Conservation (phyloP, 2,797 vertebrate genomes). For the Astyanax mexicanus region DNA sequence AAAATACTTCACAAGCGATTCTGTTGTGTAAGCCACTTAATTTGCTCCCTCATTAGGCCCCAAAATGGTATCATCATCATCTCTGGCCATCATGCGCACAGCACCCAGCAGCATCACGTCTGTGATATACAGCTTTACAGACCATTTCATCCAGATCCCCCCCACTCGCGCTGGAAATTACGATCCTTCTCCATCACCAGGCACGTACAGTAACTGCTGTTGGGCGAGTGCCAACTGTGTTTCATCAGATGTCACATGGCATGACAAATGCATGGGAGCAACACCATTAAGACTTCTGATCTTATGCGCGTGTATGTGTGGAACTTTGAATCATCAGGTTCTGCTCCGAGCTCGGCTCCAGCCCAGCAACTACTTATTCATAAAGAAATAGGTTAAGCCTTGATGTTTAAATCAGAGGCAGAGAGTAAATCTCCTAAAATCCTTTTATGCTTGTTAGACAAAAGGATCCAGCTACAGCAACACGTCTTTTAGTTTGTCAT, state of each 20-base stretch:
- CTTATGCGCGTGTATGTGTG: conserved; percentile 57
- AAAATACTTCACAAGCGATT: conserved; percentile 10
- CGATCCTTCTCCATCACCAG: conserved; percentile 46
- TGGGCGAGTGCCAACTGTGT: conserved; percentile 51
- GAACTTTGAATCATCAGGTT: conserved; percentile 73
- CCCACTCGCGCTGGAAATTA: conserved; percentile 46
- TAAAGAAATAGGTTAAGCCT: conserved; percentile 80
- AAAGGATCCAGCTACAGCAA: conserved; percentile 69
- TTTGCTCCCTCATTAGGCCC: conserved; percentile 53
- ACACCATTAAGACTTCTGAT: conserved; percentile 58
- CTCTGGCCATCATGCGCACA: conserved; percentile 49
- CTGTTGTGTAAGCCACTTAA: conserved; percentile 39
- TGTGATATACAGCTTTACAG: conserved; percentile 45
- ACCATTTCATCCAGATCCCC: conserved; percentile 54
- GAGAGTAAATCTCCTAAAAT: conserved; percentile 74
- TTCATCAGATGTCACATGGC: conserved; percentile 57
- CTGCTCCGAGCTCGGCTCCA: conserved; percentile 55
- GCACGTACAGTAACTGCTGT: conserved; percentile 50
- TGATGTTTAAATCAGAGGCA: conserved; percentile 78
- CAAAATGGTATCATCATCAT: conserved; percentile 53
- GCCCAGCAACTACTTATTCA: conserved; percentile 69
- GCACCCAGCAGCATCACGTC: conserved; percentile 48
- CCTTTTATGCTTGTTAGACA: conserved; percentile 75
- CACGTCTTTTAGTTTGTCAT: conserved; percentile 66
- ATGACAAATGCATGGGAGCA: conserved; percentile 44